A percentile compares a stretch with the other conserved stretches of the same genome.
Evolutionary conservation across 2,888 invertebrate genomes (phyloP).

Genomic region (Drosophila mercatorum): DNA sequence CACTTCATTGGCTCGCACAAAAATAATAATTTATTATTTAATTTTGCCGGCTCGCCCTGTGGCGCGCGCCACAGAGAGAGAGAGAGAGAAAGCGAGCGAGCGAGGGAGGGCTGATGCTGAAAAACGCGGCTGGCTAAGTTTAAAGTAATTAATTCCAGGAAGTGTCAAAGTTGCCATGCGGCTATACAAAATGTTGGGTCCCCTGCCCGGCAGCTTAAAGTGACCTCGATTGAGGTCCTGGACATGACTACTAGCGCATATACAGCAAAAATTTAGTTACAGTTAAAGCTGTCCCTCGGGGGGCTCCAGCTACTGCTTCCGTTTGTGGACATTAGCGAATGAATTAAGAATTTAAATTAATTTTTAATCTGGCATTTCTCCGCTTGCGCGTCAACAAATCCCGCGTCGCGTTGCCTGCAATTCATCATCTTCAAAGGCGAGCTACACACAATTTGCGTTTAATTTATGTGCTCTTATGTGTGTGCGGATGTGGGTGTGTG

Average conservation of each 20-base stretch:
- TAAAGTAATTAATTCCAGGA: constrained; percentile 77
- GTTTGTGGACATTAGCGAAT: constrained; percentile 39
- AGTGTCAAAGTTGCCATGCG: constrained; percentile 72
- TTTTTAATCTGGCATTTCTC: constrained; percentile 63
- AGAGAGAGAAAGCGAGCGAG: not conserved
- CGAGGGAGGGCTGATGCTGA: not conserved
- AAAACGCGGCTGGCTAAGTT: constrained; percentile 51
- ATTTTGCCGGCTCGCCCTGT: constrained; percentile 50
- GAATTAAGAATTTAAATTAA: constrained; percentile 74
- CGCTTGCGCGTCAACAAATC: constrained; percentile 14
- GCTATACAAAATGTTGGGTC: constrained; percentile 43
- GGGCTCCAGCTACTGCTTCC: constrained; percentile 17
- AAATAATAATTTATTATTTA: constrained; percentile 79
- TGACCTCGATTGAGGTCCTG: constrained; percentile 18
- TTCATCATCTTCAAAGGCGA: constrained; percentile 71
- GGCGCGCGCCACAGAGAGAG: not conserved
- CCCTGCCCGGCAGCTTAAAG: constrained; percentile 14
- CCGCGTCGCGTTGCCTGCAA: constrained; percentile 21
- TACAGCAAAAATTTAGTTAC: constrained; percentile 6
- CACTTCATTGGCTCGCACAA: constrained; percentile 74
- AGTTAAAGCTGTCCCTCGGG: constrained; percentile 21
- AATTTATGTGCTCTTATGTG: constrained; percentile 57
- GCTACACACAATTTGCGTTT: constrained; percentile 71
- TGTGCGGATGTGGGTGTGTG: constrained; percentile 22
- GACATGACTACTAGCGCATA: constrained; percentile 2